These are phyloP conservation scores for Rhinogobio ventralis DNA, from an alignment of 2,797 vertebrate species.

Conservation along the genomic window DNA sequence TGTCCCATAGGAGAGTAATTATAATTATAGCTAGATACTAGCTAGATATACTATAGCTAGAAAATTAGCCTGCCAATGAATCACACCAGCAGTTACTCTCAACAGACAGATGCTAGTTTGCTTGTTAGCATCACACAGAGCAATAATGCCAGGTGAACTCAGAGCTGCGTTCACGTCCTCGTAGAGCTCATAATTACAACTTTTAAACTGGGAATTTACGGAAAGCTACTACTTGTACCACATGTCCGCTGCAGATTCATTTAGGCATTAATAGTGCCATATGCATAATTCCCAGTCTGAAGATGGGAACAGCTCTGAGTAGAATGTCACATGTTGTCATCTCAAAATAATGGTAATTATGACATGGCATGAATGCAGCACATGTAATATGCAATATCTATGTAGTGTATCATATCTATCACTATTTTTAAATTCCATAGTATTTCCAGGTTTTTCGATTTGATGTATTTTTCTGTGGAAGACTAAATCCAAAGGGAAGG, in stretches of 20 bases:
- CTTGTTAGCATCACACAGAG: not conserved
- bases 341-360: not conserved
- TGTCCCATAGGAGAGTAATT: too few species aligned
- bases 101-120: not conserved
- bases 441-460: not conserved
- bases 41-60: too few species aligned
- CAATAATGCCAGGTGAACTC: too few species aligned
- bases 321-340: not conserved
- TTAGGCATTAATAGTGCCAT: not conserved
- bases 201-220: not conserved
- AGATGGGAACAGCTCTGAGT: not conserved
- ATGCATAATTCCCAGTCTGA: not conserved
- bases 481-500: not conserved
- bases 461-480: not conserved
- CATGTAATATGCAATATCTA: not conserved
- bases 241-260: not conserved
- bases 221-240: not conserved
- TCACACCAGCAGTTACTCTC: slow-evolving; percentile 16
- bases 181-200: not conserved
- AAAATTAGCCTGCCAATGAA: slow-evolving; percentile 2
- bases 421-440: slow-evolving; percentile 5
- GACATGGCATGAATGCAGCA: not conserved
- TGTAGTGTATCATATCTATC: not conserved
- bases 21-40: too few species aligned
- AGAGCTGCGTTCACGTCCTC: not conserved